These are phyloP conservation scores for Halocynthia roretzi DNA, from an alignment of 23 tunicate species.

Conservation along the genomic window DNA sequence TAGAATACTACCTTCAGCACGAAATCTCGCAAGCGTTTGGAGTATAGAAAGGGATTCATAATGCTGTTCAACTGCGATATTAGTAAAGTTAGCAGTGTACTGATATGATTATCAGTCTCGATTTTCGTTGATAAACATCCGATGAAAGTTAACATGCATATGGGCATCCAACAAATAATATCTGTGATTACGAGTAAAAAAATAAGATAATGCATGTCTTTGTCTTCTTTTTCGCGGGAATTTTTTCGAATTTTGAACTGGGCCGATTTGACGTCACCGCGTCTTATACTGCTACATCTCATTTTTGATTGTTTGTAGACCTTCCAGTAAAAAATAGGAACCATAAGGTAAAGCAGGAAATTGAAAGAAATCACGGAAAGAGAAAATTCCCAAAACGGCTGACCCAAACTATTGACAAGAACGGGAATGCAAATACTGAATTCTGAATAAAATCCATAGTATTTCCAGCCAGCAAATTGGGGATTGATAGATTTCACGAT, in stretches of 20 bases:
- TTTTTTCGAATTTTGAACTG: too few species aligned
- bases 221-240: too few species aligned
- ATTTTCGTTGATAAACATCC: too few species aligned
- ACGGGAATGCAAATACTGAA: conserved; percentile 22
- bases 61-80: conserved; percentile 6
- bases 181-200: not conserved
- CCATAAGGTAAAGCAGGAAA: too few species aligned
- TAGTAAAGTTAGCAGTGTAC: not conserved
- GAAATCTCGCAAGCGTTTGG: not conserved
- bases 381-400: too few species aligned
- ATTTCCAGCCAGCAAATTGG: conserved; percentile 14
- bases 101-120: not conserved
- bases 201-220: too few species aligned
- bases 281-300: too few species aligned
- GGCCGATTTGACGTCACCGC: too few species aligned
- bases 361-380: too few species aligned
- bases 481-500: conserved; percentile 4
- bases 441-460: conserved; percentile 17
- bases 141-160: not conserved
- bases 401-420: not conserved
- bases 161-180: conserved; percentile 1
- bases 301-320: too few species aligned
- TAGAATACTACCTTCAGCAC: too few species aligned
- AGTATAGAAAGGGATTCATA: conserved; percentile 2
- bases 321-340: too few species aligned